Percentiles rank a stretch among this genome's conserved stretches.
phyloP scores from a whole-genome alignment of 2,113 vertebrate species.

The Alaudala cheleensis region DNA sequence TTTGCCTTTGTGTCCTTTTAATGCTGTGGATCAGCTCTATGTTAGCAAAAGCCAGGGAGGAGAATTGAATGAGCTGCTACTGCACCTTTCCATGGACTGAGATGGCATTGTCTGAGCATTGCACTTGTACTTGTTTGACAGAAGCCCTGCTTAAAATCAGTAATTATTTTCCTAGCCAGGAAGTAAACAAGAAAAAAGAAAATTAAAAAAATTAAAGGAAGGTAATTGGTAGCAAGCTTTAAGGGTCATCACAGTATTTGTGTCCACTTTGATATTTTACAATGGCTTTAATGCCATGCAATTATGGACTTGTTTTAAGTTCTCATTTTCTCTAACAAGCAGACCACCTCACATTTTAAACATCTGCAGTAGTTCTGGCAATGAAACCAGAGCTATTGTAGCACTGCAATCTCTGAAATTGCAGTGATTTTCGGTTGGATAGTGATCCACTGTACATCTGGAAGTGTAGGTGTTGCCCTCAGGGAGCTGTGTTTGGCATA shows the following conservation, averaged over 20 bases:
- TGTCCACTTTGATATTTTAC: neutral
- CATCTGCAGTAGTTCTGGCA: neutral
- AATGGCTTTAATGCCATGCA: neutral
- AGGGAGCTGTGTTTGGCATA: neutral
- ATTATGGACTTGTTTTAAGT: slow-evolving; percentile 1
- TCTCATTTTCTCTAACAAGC: neutral
- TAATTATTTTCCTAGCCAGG: neutral
- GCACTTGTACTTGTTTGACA: neutral
- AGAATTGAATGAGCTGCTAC: neutral
- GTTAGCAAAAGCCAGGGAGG: neutral
- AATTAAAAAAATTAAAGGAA: neutral
- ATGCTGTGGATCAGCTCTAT: neutral
- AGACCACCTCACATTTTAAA: neutral
- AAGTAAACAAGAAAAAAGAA: neutral
- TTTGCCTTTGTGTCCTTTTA: neutral
- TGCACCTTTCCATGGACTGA: neutral
- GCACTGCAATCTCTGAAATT: neutral
- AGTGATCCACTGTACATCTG: slow-evolving; percentile 16
- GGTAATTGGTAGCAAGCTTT: neutral
- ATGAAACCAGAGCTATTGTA: neutral
- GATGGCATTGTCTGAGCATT: neutral
- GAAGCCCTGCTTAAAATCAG: neutral
- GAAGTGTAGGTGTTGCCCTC: neutral
- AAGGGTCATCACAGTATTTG: neutral
- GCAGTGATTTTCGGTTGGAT: neutral